phyloP scores from a whole-genome alignment of 2,888 invertebrate genomes.

The Horisme vitalbata region DNA sequence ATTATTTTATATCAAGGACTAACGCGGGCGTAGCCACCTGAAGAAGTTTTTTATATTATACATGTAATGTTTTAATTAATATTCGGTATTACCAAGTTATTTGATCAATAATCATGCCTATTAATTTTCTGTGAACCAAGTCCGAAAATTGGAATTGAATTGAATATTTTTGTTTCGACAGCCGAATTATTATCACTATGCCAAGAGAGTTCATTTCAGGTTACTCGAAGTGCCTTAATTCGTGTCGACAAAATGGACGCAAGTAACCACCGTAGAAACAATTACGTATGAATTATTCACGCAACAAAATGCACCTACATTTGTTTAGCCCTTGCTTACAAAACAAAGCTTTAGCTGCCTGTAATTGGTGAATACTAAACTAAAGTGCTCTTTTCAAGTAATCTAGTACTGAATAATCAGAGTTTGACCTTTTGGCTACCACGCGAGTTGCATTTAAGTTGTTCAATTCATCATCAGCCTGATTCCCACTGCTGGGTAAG shows the following conservation, averaged over 20 bases:
- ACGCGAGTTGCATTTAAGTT: neutral
- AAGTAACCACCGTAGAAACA: conserved; percentile 21
- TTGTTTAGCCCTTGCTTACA: conserved; percentile 25
- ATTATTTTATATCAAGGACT: too few relatives aligned
- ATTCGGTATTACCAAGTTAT: too few relatives aligned
- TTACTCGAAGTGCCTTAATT: conserved; percentile 5
- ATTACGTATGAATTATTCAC: conserved; percentile 34
- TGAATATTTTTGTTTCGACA: too few relatives aligned
- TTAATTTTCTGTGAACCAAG: too few relatives aligned
- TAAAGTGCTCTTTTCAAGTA: conserved; percentile 10
- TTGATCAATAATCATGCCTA: too few relatives aligned
- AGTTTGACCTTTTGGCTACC: conserved; percentile 9
- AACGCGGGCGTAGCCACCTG: too few relatives aligned
- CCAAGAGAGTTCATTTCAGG: too few relatives aligned
- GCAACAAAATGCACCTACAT: conserved; percentile 31
- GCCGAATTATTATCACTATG: neutral
- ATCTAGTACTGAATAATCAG: conserved; percentile 9
- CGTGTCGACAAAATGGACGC: conserved; percentile 8
- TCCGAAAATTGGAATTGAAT: too few relatives aligned
- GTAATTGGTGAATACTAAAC: conserved; percentile 28
- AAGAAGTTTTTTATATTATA: too few relatives aligned
- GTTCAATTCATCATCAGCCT: neutral
- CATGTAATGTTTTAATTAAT: too few relatives aligned
- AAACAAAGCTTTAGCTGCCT: conserved; percentile 17
- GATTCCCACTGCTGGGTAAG: too few relatives aligned